Conservation (phyloP, 2,113 vertebrate genomes). For the Cheirogaleus medius region DNA sequence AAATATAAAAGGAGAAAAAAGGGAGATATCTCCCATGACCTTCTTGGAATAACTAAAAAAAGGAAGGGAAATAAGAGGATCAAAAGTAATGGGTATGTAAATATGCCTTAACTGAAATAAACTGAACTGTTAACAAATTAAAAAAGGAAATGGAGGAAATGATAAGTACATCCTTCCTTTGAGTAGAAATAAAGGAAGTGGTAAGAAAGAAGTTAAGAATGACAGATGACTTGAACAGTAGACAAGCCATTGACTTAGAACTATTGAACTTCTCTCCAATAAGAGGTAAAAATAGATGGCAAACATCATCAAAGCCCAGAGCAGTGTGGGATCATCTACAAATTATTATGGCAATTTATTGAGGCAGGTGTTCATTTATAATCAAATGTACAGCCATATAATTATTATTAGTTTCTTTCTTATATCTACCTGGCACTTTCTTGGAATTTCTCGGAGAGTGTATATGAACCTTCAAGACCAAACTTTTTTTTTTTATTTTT, state of each 20-base stretch:
- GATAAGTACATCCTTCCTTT: neutral
- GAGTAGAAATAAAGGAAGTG: neutral
- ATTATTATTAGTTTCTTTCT: neutral
- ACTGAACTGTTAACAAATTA: neutral
- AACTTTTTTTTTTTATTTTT: neutral
- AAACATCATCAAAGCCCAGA: neutral
- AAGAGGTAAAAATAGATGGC: accelerated
- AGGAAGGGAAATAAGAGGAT: neutral
- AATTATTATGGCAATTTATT: neutral
- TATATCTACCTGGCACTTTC: neutral
- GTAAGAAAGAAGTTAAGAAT: neutral
- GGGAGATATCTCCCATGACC: neutral
- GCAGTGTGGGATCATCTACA: neutral
- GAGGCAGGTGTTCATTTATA: neutral
- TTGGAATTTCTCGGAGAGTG: neutral
- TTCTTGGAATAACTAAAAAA: neutral
- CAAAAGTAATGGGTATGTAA: neutral
- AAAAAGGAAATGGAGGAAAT: neutral
- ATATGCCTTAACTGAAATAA: neutral
- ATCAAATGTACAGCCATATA: neutral
- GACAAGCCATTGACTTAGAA: neutral
- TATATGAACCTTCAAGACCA: neutral
- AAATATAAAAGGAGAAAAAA: neutral
- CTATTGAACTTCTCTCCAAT: neutral
- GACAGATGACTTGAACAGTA: neutral